Evolutionary conservation across 2,888 invertebrate species (phyloP), one percentile per base, ranked within the genome.

Genomic region (Drosophila paucipuncta): DNA sequence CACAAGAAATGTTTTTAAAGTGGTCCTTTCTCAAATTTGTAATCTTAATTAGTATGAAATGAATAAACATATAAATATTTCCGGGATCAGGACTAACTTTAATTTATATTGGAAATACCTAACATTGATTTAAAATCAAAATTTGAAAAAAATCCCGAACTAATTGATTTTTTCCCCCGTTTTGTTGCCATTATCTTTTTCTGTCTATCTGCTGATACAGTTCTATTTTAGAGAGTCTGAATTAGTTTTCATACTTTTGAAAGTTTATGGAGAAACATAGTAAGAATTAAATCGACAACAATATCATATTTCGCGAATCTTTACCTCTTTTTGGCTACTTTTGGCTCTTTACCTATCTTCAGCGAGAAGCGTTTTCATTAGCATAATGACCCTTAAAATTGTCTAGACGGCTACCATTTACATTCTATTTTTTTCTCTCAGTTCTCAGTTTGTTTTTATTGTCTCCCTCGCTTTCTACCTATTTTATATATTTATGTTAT

Each of bases 391-490:
- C 79, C 78, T 86, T 79, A 52, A 73, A 73, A 64, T 76, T 64
- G 89, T 89, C 86, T 87, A 89, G 84, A 86, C 89, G 47, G 60
- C 55, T 64, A 78, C 63, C 55, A 59, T 66, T 75, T 55, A 53
- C 30, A 68, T 49, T 60, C 37, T 49, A 33, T 62, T 61, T 35
- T 28, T 39, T 60, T 53, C 31, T 5, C 4, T 22, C 13, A 53
- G 16, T 25, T 50, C 54, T 58, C 55, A 33, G 7, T 57, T 50
- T 41, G 4, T 13, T 28, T 49, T 60, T 25, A 13, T 47, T 47
- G 13, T 52, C 50, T 25, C 1, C 41, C 30, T 37, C 18, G 25
- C 4, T 25, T 54, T 37, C 16, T 2, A 18, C 25, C 1, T 35
- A 16, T 43, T 68, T 63, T 18, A 16, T 25, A 18, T 16, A 58